These are phyloP conservation scores for Scomberomorus guttatus DNA, from an alignment of 2,797 vertebrate species.

Conservation along the genomic window DNA sequence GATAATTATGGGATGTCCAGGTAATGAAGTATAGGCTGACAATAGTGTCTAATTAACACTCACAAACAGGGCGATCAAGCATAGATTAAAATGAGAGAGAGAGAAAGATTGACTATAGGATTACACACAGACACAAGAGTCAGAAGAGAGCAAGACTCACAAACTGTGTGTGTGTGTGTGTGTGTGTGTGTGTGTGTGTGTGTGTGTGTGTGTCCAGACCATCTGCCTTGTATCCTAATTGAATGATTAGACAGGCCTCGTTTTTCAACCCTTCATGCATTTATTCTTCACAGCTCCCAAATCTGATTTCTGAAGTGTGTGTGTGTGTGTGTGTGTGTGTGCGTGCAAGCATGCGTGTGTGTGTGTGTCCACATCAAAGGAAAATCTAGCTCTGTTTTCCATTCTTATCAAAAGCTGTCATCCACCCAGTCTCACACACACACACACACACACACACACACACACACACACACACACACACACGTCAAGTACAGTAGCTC, in stretches of 20 bases:
- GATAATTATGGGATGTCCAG: slow-evolving; percentile 45
- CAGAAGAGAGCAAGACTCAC: slow-evolving; percentile 2
- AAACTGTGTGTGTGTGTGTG: slow-evolving; percentile 36
- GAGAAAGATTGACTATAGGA: slow-evolving; percentile 15
- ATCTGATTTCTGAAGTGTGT: slow-evolving; percentile 71
- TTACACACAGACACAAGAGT: slow-evolving; percentile 10
- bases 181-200: slow-evolving; percentile 51
- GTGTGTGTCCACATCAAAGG: slow-evolving; percentile 67
- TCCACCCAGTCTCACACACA: slow-evolving; percentile 41
- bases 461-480: slow-evolving; percentile 39
- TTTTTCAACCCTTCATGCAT: slow-evolving; percentile 79
- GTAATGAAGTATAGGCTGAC: slow-evolving; percentile 39
- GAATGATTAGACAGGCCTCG: slow-evolving; percentile 80
- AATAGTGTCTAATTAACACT: slow-evolving; percentile 24
- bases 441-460: slow-evolving; percentile 38
- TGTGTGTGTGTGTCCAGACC: slow-evolving; percentile 65
- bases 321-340: slow-evolving; percentile 47
- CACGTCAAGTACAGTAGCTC: slow-evolving; percentile 28
- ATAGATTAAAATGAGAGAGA: slow-evolving; percentile 27
- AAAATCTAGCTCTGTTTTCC: slow-evolving; percentile 64
- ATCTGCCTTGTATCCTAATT: slow-evolving; percentile 79
- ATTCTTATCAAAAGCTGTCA: slow-evolving; percentile 69
- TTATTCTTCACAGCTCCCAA: slow-evolving; percentile 77
- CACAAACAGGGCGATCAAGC: slow-evolving; percentile 9
- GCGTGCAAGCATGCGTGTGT: slow-evolving; percentile 21